Percentiles rank a stretch among this genome's conserved stretches.
Conservation (phyloP, 2,113 vertebrate species). For the Channa argus region DNA sequence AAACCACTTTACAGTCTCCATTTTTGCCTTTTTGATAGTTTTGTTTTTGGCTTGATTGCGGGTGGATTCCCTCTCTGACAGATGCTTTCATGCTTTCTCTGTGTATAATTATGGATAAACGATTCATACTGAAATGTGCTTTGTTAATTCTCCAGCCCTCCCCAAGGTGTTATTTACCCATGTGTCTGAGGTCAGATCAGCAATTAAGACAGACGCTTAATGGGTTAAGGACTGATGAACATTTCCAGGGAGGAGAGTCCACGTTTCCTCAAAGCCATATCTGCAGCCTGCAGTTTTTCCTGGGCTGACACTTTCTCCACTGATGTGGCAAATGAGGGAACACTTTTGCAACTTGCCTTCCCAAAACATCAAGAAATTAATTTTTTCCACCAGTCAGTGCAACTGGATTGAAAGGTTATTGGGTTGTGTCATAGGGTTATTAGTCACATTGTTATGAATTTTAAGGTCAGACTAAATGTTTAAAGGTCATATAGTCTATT, state of each 20-base stretch:
- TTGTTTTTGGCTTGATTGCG: conserved; percentile 64
- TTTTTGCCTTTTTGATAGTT: conserved; percentile 43
- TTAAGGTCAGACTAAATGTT: too few relatives aligned
- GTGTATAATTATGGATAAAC: conserved; percentile 43
- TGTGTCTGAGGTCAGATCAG: conserved; percentile 52
- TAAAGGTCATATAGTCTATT: too few relatives aligned
- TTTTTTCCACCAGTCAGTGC: background rate
- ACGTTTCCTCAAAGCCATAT: conserved; percentile 73
- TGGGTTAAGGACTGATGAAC: conserved; percentile 53
- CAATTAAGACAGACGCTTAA: conserved; percentile 51
- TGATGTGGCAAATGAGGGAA: conserved; percentile 46
- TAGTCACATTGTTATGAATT: too few relatives aligned
- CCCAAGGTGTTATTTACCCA: conserved; percentile 60
- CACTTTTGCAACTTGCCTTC: conserved; percentile 39
- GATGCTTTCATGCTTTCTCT: conserved; percentile 46
- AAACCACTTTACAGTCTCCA: conserved; percentile 51
- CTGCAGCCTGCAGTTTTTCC: conserved; percentile 75
- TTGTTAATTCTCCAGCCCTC: conserved; percentile 49
- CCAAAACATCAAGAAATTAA: conserved; percentile 81
- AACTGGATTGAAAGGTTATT: too few relatives aligned
- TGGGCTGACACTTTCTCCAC: conserved; percentile 51
- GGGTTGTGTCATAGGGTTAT: too few relatives aligned
- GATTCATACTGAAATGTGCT: conserved; percentile 52
- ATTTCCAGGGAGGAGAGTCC: conserved; percentile 64
- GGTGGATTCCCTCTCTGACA: conserved; percentile 60